A percentile compares a stretch with the other conserved stretches of the same genome.
Evolutionary conservation across 2,113 vertebrate species (phyloP).

Genomic region (Todiramphus chloris): DNA sequence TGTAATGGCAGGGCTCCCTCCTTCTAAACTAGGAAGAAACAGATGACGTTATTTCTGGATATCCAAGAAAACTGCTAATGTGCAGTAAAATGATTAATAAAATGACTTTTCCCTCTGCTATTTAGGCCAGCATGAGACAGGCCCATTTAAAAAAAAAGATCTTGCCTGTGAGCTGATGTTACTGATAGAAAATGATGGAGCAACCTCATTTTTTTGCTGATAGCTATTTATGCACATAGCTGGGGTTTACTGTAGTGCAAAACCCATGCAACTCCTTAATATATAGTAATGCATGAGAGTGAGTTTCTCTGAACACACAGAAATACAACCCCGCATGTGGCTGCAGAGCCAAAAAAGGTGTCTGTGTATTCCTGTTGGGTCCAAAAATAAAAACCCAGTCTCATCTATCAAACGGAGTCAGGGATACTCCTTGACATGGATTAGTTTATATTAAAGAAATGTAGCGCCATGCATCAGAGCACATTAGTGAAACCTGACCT

Average conservation of each 20-base stretch:
- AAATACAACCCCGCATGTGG: background rate
- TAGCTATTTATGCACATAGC: background rate
- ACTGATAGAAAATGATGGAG: background rate
- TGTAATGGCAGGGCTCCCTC: background rate
- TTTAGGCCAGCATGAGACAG: background rate
- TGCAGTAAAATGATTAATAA: background rate
- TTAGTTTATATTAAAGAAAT: conserved; percentile 46
- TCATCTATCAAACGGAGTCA: background rate
- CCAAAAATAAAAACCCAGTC: background rate
- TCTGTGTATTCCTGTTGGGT: background rate
- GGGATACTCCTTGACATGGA: conserved; percentile 18
- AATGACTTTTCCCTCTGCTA: background rate
- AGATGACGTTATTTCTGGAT: background rate
- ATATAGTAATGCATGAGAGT: background rate
- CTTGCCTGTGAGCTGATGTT: background rate
- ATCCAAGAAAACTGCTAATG: background rate
- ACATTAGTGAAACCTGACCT: conserved; percentile 1
- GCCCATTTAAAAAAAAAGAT: background rate
- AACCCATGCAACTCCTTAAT: background rate
- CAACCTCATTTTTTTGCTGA: background rate
- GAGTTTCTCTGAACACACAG: background rate
- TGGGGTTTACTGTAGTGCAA: background rate
- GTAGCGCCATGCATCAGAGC: background rate
- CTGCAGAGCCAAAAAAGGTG: background rate
- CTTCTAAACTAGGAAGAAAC: background rate